Conservation (phyloP, 2,888 invertebrate genomes). For the Ommatoiulus sabulosus region DNA sequence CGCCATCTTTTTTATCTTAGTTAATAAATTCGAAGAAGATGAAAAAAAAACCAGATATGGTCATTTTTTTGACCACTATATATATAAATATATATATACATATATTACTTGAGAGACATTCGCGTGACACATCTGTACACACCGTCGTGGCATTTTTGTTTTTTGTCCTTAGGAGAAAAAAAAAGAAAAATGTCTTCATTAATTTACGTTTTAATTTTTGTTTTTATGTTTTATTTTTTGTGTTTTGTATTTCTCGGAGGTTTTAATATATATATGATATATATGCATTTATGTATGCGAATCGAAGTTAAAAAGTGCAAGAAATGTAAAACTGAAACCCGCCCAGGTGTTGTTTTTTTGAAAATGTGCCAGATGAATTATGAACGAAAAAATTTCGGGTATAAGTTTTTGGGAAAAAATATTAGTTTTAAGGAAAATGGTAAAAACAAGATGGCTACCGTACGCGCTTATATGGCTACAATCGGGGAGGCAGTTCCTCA, state of each 20-base stretch:
- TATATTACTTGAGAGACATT: conserved; percentile 39
- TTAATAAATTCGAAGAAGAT: conserved; percentile 47
- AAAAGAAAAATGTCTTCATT: conserved; percentile 13
- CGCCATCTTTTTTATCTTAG: conserved; percentile 45
- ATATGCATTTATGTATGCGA: conserved; percentile 17
- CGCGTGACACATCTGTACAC: conserved; percentile 30
- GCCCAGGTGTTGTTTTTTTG: background rate
- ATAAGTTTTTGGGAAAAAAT: background rate
- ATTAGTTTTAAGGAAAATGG: background rate
- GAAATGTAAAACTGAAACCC: background rate
- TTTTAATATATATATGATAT: conserved; percentile 33
- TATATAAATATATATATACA: conserved; percentile 52
- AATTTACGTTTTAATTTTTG: conserved; percentile 1
- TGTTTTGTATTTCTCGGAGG: conserved; percentile 5
- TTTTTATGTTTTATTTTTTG: background rate
- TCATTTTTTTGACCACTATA: conserved; percentile 26
- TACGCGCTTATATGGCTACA: background rate
- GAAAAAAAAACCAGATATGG: background rate
- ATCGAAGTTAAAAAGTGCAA: conserved; percentile 29
- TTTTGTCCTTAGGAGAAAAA: background rate
- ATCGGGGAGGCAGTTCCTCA: conserved; percentile 23
- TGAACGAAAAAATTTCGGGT: background rate
- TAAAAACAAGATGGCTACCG: conserved; percentile 31
- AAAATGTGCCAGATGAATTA: conserved; percentile 31
- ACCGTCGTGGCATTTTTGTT: background rate